Evolutionary conservation across 2,797 vertebrate genomes (phyloP).

Genomic region (Pelochelys cantorii): DNA sequence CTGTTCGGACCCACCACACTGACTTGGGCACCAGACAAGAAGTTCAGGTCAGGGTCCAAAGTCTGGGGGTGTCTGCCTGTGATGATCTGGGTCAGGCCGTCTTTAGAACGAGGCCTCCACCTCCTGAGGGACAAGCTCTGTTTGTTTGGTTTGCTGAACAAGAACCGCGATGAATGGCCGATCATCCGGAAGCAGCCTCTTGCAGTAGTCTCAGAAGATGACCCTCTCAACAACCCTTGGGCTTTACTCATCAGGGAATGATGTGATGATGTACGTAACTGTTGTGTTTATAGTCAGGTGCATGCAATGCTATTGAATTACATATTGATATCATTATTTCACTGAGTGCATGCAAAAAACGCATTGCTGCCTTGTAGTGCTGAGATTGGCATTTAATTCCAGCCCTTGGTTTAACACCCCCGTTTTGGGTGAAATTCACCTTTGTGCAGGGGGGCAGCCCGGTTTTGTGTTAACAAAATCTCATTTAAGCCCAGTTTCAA

Average conservation of each 20-base stretch:
- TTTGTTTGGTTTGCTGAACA: conserved; percentile 61
- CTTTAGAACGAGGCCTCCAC: not conserved
- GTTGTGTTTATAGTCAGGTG: conserved; percentile 73
- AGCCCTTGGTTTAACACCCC: not conserved
- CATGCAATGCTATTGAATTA: conserved; percentile 73
- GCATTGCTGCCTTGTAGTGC: not conserved
- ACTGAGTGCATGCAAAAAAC: not conserved
- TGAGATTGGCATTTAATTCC: not conserved
- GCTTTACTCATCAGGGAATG: conserved; percentile 78
- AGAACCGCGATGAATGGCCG: conserved; percentile 75
- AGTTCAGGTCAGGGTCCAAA: not conserved
- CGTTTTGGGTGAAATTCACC: not conserved
- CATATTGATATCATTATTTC: conserved; percentile 65
- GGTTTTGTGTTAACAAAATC: not conserved
- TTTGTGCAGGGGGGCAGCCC: not conserved
- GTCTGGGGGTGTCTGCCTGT: not conserved
- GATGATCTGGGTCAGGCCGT: not conserved
- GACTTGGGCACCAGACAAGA: accelerated
- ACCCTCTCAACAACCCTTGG: conserved; percentile 77
- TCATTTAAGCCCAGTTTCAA: not conserved
- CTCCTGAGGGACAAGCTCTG: not conserved
- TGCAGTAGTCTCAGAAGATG: conserved; percentile 65
- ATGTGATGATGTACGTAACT: conserved; percentile 67
- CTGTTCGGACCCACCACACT: accelerated
- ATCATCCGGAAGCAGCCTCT: conserved; percentile 51